A percentile compares a stretch with the other conserved stretches of the same genome.
phyloP scores from a whole-genome alignment of 2,113 vertebrate species.

The Rousettus leschenaultii region DNA sequence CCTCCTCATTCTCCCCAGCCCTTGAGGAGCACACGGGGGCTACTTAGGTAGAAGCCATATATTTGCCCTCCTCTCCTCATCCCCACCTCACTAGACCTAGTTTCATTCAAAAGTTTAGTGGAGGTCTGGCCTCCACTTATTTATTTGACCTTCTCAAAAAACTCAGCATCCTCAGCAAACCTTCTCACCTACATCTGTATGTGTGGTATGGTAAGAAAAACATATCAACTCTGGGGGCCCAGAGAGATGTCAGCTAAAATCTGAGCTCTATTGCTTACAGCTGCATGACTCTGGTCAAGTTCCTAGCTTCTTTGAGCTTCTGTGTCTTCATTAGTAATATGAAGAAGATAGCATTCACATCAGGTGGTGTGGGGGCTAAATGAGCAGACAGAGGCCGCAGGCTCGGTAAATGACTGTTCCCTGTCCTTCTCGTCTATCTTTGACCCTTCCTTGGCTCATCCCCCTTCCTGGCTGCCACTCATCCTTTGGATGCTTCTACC shows the following conservation, averaged over 20 bases:
- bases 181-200: background rate
- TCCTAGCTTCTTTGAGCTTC: background rate
- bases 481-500: conserved; percentile 62
- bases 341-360: background rate
- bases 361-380: background rate
- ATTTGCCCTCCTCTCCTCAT: background rate
- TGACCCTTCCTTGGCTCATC: background rate
- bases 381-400: background rate
- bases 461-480: background rate
- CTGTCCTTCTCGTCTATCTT: background rate
- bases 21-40: background rate
- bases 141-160: background rate
- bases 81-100: background rate
- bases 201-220: background rate
- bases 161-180: background rate
- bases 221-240: background rate
- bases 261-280: background rate
- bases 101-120: background rate
- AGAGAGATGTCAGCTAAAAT: conserved; percentile 21
- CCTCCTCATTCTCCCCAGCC: background rate
- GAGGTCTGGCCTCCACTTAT: background rate
- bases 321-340: background rate
- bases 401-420: background rate
- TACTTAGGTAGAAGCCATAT: background rate
- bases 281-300: background rate